A percentile compares a stretch with the other conserved stretches of the same genome.
Evolutionary conservation across 1,140 invertebrate genomes (phyloP).

Genomic region (Penaeus chinensis): DNA sequence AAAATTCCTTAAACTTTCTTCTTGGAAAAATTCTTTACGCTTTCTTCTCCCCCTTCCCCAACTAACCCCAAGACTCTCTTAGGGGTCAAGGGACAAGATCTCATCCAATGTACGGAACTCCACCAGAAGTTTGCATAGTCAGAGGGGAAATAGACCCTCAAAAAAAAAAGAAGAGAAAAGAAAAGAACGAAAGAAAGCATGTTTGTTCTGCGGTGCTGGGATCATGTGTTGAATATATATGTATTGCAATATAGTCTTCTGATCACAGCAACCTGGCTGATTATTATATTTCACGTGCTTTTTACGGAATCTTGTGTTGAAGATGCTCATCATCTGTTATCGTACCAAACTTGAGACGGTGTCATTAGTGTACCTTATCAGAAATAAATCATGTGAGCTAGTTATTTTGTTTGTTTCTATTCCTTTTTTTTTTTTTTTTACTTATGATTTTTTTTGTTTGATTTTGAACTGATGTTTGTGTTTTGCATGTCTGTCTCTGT

Average conservation of each 20-base stretch:
- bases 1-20: no score
- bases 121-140: no score
- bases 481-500: not conserved
- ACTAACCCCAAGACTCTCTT: no score
- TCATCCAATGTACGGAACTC: no score
- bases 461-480: not conserved
- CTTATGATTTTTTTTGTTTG: constrained; percentile 9
- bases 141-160: not conserved
- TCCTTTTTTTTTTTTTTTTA: constrained; percentile 31
- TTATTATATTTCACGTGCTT: constrained; percentile 19
- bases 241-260: constrained; percentile 27
- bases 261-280: constrained; percentile 23
- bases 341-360: constrained; percentile 42
- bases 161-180: not conserved
- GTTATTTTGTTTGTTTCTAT: constrained; percentile 49
- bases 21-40: no score
- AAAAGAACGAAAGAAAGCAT: not conserved
- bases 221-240: constrained; percentile 35
- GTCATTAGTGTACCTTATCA: constrained; percentile 40
- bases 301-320: constrained; percentile 25
- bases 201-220: constrained; percentile 44
- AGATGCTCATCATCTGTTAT: constrained; percentile 49
- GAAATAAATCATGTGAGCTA: constrained; percentile 55
- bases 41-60: no score
- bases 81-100: no score